phyloP scores from a whole-genome alignment of 2,113 vertebrate genomes.

The Microcebus jonahi region DNA sequence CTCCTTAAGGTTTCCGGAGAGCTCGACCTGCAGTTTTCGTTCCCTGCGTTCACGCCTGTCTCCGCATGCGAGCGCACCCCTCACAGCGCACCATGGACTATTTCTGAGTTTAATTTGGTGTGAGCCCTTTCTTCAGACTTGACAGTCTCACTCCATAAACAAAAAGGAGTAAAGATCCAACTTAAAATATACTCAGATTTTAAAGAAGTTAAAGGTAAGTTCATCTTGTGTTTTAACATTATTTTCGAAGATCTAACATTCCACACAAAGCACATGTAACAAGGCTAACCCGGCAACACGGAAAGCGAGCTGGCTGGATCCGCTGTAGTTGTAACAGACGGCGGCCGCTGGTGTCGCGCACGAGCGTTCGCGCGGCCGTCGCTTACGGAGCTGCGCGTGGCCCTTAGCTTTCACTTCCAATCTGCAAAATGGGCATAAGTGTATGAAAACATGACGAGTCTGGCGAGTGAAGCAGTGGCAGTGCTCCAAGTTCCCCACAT shows the following conservation, averaged over 20 bases:
- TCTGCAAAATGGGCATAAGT: conserved; percentile 57
- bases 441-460: conserved; percentile 60
- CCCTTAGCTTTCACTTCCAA: conserved; percentile 44
- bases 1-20: not conserved
- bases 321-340: too few relatives aligned
- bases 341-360: conserved; percentile 59
- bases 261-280: not conserved
- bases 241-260: conserved; percentile 56
- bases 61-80: not conserved
- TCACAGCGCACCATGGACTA: not conserved
- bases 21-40: not conserved
- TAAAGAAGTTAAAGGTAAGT: conserved; percentile 39
- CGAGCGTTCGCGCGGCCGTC: conserved; percentile 43
- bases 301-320: conserved; percentile 69
- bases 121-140: conserved; percentile 22
- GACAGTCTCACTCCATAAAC: not conserved
- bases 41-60: too few relatives aligned
- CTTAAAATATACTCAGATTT: conserved; percentile 3
- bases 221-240: not conserved
- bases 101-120: conserved; percentile 33
- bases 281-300: conserved; percentile 40
- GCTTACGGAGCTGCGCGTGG: conserved; percentile 59
- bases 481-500: conserved; percentile 68
- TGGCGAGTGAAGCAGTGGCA: conserved; percentile 70
- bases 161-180: not conserved